Base-by-base conservation (phyloP, 2,113 vertebrate genomes). In the Strix aluco region DNA sequence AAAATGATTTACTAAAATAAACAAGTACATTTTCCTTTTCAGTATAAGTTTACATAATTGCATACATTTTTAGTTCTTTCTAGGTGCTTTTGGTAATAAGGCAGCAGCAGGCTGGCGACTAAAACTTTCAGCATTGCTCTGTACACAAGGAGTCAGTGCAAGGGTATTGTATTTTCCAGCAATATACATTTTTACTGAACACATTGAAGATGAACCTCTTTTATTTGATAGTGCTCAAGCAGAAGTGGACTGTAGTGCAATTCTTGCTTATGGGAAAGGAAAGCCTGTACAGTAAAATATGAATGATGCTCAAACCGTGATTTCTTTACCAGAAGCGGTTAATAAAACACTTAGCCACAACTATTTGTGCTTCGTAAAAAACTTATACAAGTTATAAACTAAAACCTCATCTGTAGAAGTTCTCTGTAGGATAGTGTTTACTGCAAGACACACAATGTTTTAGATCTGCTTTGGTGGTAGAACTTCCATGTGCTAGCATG, bases 1-100 rank as follows among this genome's bases (percentile, higher is more conserved):
- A 69, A 95, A 95, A 85, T 69, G 9, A 62, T 97, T 97, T 97
- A 96, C 93, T 97, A 97, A 97, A 97, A 97, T 96, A 97, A 92
- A 92, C 62, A 93, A 88, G 52, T 94, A 95, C 84, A 91, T 92
- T 85, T 95, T 96, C 80, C 72, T 96, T 95, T 91, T 97, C 79
- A 81, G 55, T 77, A 63, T 92, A 89, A 90, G 70, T 97, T 97
- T 97, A 97, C 62, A 97, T 88, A 84, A 96, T 97, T 98, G 97
- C 97, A 98, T 98, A 98, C 93, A 88, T 88, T 93, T 97, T 98
- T 94, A 94, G 86, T 72, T 98, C 87, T 91, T 87, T 90, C 86
- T 91, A 81, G 92, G 91, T 98, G 92, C 84, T 86, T 95, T 90
- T 92, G 85, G 84, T 92, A 95, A 25, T 98, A 98, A 98, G 98